A percentile compares a stretch with the other conserved stretches of the same genome.
These are phyloP conservation scores for Galerucella calmariensis DNA, from an alignment of 2,888 invertebrate genomes.

Conservation along the genomic window DNA sequence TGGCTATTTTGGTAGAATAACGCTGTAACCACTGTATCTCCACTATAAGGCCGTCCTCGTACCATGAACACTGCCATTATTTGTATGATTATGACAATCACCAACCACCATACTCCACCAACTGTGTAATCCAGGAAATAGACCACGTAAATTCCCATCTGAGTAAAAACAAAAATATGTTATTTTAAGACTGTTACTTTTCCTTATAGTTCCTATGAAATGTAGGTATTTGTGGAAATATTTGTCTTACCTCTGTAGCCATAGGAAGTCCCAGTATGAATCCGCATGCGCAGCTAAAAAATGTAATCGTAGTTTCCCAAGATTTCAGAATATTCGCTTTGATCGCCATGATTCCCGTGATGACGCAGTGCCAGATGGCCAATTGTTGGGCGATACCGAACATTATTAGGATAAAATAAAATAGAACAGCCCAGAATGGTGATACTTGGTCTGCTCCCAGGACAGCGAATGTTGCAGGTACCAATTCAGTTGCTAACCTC, in stretches of 20 bases:
- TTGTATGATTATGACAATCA: conserved; percentile 80
- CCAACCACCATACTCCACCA: conserved; percentile 89
- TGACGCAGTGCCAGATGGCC: conserved; percentile 92
- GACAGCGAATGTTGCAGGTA: conserved; percentile 85
- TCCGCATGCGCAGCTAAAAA: conserved; percentile 85
- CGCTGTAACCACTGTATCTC: conserved; percentile 76
- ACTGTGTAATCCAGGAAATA: conserved; percentile 88
- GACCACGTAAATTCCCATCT: conserved; percentile 83
- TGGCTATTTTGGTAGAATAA: conserved; percentile 68
- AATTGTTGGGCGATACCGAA: conserved; percentile 90
- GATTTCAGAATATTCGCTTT: conserved; percentile 77
- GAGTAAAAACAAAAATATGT: conserved; percentile 30
- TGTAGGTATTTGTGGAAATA: no score
- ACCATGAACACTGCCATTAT: conserved; percentile 87
- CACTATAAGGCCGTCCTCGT: conserved; percentile 86
- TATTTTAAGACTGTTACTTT: background rate
- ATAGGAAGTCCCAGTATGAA: conserved; percentile 86
- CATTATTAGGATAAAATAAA: conserved; percentile 85
- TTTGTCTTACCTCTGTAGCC: conserved; percentile 80
- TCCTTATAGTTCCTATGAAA: no score
- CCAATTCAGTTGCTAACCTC: conserved; percentile 88
- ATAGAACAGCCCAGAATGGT: conserved; percentile 89
- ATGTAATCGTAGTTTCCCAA: conserved; percentile 86
- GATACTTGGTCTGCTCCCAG: conserved; percentile 81
- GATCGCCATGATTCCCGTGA: conserved; percentile 85